A percentile compares a stretch with the other conserved stretches of the same genome.
Evolutionary conservation across 2,113 vertebrate species (phyloP).

Genomic region (Mormoops blainvillei): DNA sequence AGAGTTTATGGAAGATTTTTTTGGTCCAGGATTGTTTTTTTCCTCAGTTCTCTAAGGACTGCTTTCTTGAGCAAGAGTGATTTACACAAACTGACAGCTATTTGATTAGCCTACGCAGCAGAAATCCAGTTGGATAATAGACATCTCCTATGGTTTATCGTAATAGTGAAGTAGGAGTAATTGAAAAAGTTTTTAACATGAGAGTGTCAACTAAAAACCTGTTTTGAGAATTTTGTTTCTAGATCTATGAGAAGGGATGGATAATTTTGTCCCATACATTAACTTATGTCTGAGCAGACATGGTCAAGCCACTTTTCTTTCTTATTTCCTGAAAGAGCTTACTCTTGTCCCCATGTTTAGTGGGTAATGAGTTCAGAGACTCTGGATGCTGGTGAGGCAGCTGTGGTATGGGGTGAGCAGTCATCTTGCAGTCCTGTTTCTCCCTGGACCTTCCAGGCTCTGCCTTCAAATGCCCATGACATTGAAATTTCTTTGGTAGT

Average conservation of each 20-base stretch:
- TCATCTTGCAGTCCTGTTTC: background rate
- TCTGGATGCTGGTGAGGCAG: accelerated
- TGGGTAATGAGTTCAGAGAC: background rate
- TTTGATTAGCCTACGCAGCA: background rate
- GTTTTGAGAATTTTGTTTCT: background rate
- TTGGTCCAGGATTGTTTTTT: background rate
- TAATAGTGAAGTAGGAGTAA: background rate
- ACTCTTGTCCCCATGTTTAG: background rate
- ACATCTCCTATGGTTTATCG: background rate
- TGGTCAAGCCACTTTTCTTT: background rate
- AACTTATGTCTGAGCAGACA: background rate
- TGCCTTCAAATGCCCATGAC: background rate
- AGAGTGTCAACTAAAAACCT: background rate
- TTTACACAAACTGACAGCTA: background rate
- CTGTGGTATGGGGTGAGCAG: accelerated
- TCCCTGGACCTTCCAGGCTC: background rate
- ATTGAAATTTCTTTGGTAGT: background rate
- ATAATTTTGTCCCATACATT: background rate
- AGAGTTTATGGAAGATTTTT: background rate
- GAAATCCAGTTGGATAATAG: background rate
- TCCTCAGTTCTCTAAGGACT: background rate
- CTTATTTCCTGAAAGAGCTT: background rate
- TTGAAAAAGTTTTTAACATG: background rate
- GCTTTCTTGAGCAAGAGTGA: background rate
- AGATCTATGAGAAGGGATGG: background rate